A percentile compares a stretch with the other conserved stretches of the same genome.
Evolutionary conservation across 2,797 vertebrate genomes (phyloP).

Genomic region (Crocidura indochinensis): DNA sequence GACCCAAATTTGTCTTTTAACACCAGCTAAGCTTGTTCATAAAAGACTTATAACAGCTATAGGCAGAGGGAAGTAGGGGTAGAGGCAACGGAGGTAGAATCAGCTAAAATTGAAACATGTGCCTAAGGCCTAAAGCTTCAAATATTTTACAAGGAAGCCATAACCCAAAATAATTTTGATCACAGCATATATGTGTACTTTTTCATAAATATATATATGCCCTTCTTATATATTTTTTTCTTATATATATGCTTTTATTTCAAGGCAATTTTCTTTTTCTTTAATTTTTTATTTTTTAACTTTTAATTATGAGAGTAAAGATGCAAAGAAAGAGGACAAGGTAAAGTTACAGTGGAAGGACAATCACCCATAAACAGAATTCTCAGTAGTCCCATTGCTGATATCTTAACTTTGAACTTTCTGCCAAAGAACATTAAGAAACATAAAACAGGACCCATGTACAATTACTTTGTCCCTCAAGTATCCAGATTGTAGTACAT

Average conservation of each 20-base stretch:
- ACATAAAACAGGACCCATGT: no score
- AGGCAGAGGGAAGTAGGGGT: slow-evolving; percentile 29
- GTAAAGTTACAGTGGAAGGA: no score
- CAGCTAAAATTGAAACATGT: slow-evolving; percentile 78
- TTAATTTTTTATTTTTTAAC: no score
- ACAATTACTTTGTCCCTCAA: no score
- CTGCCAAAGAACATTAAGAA: no score
- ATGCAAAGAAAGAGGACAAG: no score
- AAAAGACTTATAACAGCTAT: slow-evolving; percentile 40
- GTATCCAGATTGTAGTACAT: no score
- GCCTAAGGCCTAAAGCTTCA: slow-evolving; percentile 64
- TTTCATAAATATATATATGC: slow-evolving; percentile 46
- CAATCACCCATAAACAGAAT: no score
- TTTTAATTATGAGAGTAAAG: no score
- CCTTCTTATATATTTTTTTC: slow-evolving; percentile 52
- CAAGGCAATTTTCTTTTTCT: slow-evolving; percentile 58
- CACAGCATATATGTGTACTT: not conserved
- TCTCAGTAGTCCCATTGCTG: no score
- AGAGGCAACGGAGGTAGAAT: slow-evolving; percentile 73
- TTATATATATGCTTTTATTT: slow-evolving; percentile 59
- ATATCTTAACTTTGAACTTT: no score
- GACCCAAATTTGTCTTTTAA: slow-evolving; percentile 69
- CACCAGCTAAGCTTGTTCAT: slow-evolving; percentile 73
- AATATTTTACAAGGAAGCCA: slow-evolving; percentile 70
- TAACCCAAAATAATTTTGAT: slow-evolving; percentile 70